Evolutionary conservation across 2,797 vertebrate species (phyloP).

Genomic region (Mormyrus proboscirostris): DNA sequence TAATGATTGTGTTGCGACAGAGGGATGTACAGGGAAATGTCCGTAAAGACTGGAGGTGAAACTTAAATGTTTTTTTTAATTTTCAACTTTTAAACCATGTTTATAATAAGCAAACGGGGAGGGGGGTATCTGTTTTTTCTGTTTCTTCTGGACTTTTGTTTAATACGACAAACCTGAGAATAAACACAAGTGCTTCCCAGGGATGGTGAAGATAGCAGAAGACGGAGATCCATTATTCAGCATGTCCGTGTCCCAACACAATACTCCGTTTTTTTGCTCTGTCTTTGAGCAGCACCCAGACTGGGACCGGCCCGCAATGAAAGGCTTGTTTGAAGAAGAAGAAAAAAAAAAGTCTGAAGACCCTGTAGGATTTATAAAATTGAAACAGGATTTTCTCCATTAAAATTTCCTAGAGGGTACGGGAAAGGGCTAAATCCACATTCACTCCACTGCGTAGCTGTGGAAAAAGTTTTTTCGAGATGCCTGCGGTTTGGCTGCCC

Average conservation of each 20-base stretch:
- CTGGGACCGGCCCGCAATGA: background rate
- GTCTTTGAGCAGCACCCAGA: background rate
- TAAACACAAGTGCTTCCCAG: background rate
- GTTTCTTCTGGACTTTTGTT: background rate
- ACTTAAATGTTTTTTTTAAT: slow-evolving; percentile 49
- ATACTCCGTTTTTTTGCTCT: background rate
- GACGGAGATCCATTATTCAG: slow-evolving; percentile 8
- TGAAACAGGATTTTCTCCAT: slow-evolving; percentile 23
- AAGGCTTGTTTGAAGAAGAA: slow-evolving; percentile 6
- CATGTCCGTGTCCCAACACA: background rate
- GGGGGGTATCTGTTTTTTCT: background rate
- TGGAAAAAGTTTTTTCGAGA: slow-evolving; percentile 19
- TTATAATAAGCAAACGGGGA: slow-evolving; percentile 31
- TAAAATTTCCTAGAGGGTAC: slow-evolving; percentile 19
- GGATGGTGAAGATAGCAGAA: background rate
- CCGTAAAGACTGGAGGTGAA: slow-evolving; percentile 62
- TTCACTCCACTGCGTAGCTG: slow-evolving; percentile 10
- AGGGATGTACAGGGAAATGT: slow-evolving; percentile 77
- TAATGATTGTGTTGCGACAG: slow-evolving; percentile 99
- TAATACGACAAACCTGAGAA: slow-evolving; percentile 8
- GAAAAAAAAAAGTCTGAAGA: background rate
- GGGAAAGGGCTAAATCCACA: slow-evolving; percentile 15
- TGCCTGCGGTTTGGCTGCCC: slow-evolving; percentile 12
- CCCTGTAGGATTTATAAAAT: slow-evolving; percentile 22
- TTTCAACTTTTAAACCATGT: slow-evolving; percentile 44